These are phyloP conservation scores for Holothuria scabra DNA, from an alignment of 53 echinoderm and acorn worm species.

Conservation along the genomic window DNA sequence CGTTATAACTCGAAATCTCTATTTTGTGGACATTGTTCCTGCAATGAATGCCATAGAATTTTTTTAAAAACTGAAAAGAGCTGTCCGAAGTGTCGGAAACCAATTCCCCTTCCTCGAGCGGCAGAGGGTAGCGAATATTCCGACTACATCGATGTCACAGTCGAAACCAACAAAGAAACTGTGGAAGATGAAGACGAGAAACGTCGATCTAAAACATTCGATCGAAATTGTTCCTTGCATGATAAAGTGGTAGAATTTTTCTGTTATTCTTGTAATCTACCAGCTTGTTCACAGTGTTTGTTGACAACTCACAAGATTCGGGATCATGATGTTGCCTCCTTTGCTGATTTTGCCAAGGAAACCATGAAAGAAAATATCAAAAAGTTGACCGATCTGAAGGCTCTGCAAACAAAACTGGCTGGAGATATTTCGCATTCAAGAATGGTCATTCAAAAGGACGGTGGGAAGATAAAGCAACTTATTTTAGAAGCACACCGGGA, in stretches of 20 bases:
- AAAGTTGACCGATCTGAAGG: neutral
- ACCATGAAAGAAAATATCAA: neutral
- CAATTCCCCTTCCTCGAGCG: neutral
- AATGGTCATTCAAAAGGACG: neutral
- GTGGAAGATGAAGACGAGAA: neutral
- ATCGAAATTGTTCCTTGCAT: slow-evolving; percentile 1
- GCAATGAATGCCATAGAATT: neutral
- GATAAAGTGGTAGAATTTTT: neutral
- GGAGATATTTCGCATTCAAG: neutral
- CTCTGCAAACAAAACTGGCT: neutral
- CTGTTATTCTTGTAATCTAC: slow-evolving; percentile 17
- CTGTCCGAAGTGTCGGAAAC: slow-evolving; percentile 17
- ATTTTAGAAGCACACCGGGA: neutral
- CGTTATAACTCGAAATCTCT: neutral
- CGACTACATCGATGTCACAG: too few relatives aligned
- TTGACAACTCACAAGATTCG: slow-evolving; percentile 5
- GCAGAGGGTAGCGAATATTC: too few relatives aligned
- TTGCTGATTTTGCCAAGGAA: neutral
- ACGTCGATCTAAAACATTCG: neutral
- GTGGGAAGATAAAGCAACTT: neutral
- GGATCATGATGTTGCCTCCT: neutral
- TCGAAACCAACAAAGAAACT: too few relatives aligned
- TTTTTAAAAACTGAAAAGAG: too few relatives aligned
- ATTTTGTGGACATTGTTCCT: slow-evolving; percentile 15
- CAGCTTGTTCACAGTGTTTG: slow-evolving; percentile 2